These are phyloP conservation scores for Apodemus agrarius DNA, from an alignment of 2,797 vertebrate species.

Conservation along the genomic window DNA sequence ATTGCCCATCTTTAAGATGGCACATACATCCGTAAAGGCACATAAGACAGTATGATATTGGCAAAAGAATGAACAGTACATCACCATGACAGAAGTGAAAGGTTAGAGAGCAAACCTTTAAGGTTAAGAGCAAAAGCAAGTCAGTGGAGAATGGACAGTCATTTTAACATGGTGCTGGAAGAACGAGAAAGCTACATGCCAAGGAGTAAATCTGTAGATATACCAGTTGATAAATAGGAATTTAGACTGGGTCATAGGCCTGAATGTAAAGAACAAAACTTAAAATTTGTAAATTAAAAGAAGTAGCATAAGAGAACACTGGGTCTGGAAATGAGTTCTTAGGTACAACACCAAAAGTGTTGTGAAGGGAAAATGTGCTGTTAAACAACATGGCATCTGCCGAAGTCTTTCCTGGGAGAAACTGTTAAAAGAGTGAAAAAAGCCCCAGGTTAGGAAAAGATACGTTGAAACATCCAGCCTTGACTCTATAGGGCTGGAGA, in stretches of 20 bases:
- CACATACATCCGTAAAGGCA: too few species aligned
- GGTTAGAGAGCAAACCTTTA: neutral
- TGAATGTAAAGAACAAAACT: slow-evolving; percentile 29
- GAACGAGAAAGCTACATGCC: neutral
- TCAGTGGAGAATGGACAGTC: neutral
- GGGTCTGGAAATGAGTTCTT: slow-evolving; percentile 28
- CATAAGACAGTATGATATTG: slow-evolving; percentile 19
- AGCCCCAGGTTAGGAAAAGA: neutral
- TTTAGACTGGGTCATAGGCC: neutral
- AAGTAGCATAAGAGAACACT: neutral
- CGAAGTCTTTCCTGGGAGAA: neutral
- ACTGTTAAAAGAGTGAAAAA: neutral
- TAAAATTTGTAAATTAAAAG: neutral
- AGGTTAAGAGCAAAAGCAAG: neutral
- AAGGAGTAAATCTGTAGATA: neutral
- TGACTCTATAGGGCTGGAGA: neutral
- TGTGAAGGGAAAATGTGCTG: slow-evolving; percentile 20
- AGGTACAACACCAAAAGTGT: neutral
- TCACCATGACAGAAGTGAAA: neutral
- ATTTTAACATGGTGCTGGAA: slow-evolving; percentile 23
- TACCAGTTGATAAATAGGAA: neutral
- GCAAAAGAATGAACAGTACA: neutral
- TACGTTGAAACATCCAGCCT: neutral
- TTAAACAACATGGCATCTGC: neutral
- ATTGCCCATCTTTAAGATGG: neutral